Evolutionary conservation across 2,888 invertebrate genomes (phyloP), one percentile per base, ranked within the genome.

Genomic region (Imbricaverruca yamaguchii): DNA sequence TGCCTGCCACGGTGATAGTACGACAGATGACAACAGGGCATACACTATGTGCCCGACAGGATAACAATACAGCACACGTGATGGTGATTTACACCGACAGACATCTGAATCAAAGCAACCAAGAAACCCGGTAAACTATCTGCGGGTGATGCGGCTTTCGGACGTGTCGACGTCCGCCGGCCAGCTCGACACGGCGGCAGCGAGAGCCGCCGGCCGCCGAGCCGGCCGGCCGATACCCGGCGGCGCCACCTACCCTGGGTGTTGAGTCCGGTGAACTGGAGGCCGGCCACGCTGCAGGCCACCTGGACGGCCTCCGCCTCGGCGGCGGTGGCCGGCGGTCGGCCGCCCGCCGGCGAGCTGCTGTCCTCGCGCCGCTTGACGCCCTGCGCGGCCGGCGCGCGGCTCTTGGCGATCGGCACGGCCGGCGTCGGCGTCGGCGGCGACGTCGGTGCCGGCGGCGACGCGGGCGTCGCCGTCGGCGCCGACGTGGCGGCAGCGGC

Each of bases 231-330:
- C n/a, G n/a, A n/a, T n/a, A n/a, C n/a, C n/a, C n/a, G 53, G 7
- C 74, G 13, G 53, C 15, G 74, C 74, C 74, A 74, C 74, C 53
- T 15, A 78, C 78, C 78, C 23, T 56, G 78, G 23, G 78, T 57
- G 78, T 78, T 78, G 57, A 78, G 57, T 11, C 78, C 78, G 78
- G 78, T 78, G 55, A 78, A 78, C 78, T 57, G 78, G n/a, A 78
- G 78, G 12, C 61, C 56, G 57, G 81, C 67, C 23, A n/a, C 25
- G 12, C 56, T 21, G 23, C 77, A 55, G 59, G 81, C 74, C 78
- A n/a, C 80, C 55, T 57, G 74, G 56, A 25, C 18, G 53, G 39
- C 81, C 61, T 15, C 67, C 10, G 23, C 69, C 81, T 21, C 81
- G 23, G 18, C 78, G 11, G 13, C n/a, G n/a, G 57, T 9, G 57